Conservation (phyloP, 2,113 vertebrate genomes). For the Proteles cristata region DNA sequence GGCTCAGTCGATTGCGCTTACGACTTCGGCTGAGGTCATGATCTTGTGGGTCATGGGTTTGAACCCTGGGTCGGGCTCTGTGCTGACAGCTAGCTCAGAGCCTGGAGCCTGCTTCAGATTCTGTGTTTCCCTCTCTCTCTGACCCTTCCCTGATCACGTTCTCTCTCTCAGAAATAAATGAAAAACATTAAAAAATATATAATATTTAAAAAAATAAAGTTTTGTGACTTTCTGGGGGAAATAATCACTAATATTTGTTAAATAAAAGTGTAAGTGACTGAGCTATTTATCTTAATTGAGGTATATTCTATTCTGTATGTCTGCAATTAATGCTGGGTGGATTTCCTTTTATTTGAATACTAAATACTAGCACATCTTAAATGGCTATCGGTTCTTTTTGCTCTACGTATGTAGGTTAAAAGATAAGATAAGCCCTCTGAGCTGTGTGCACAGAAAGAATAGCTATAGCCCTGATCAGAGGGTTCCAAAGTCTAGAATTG, state of each 20-base stretch:
- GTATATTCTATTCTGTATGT: neutral
- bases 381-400: neutral
- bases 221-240: neutral
- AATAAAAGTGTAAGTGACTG: constrained; percentile 19
- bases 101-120: too few relatives aligned
- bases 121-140: too few relatives aligned
- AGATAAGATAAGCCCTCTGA: neutral
- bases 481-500: neutral
- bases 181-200: too few relatives aligned
- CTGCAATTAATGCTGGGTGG: neutral
- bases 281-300: neutral
- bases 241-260: neutral
- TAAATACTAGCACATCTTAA: neutral
- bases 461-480: neutral
- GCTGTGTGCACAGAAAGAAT: neutral
- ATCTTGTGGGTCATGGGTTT: too few relatives aligned
- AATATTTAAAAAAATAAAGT: neutral
- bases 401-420: neutral
- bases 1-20: too few relatives aligned
- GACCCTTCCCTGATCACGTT: too few relatives aligned
- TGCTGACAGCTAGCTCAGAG: too few relatives aligned
- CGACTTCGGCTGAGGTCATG: too few relatives aligned
- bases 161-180: too few relatives aligned
- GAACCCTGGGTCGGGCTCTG: too few relatives aligned
- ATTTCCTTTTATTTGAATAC: neutral